Evolutionary conservation across 2,888 invertebrate species (phyloP).

Genomic region (Apamea anceps): DNA sequence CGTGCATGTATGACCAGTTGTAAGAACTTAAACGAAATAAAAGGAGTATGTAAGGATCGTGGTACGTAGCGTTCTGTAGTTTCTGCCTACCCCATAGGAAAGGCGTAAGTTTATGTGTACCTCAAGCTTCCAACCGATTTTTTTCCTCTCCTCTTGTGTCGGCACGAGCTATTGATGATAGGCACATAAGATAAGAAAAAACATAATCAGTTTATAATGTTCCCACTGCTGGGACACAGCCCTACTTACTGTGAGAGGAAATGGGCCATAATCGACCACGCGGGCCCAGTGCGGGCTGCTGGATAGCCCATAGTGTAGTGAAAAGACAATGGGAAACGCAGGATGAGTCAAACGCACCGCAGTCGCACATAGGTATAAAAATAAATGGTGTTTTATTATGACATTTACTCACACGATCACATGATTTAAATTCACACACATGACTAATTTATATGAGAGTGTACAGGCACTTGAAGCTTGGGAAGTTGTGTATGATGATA

Average conservation of each 20-base stretch:
- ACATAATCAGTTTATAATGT: not conserved
- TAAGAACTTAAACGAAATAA: not conserved
- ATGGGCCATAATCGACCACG: not conserved
- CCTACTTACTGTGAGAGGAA: not conserved
- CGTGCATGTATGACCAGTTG: not conserved
- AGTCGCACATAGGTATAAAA: not conserved
- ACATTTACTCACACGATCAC: not conserved
- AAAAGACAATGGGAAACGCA: not conserved
- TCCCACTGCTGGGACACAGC: not conserved
- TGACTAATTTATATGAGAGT: not conserved
- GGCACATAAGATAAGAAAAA: not conserved
- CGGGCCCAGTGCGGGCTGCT: not conserved
- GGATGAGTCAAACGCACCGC: not conserved
- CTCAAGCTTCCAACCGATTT: not conserved
- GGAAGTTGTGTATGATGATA: not conserved
- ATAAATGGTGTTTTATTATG: not conserved
- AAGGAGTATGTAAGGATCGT: not conserved
- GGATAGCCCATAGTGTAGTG: not conserved
- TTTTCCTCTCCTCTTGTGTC: not conserved
- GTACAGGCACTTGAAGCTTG: not conserved
- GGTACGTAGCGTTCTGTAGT: not conserved
- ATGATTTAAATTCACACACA: not conserved
- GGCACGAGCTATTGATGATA: not conserved
- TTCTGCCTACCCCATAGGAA: not conserved
- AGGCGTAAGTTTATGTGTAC: not conserved